A percentile compares a stretch with the other conserved stretches of the same genome.
phyloP scores from a whole-genome alignment of 2,888 invertebrate species.

The Apotomis turbidana region DNA sequence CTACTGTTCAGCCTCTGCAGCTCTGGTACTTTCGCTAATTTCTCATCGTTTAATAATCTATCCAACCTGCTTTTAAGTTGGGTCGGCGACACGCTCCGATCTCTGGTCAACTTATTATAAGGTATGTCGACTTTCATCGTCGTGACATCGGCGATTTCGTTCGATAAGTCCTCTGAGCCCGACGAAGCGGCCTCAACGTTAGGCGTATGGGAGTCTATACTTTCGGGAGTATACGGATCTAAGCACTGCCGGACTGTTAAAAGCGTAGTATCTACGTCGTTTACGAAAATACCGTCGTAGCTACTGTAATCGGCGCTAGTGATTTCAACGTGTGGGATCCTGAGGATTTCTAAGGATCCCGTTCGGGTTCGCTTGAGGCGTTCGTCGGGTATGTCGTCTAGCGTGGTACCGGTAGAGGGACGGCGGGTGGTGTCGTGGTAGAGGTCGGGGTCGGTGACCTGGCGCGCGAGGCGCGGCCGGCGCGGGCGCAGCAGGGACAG shows the following conservation, averaged over 20 bases:
- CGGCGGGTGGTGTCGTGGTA: conserved; percentile 41
- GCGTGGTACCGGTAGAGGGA: conserved; percentile 41
- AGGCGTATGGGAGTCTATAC: conserved; percentile 90
- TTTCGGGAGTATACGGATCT: conserved; percentile 93
- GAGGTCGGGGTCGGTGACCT: conserved; percentile 64
- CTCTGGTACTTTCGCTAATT: conserved; percentile 55
- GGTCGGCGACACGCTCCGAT: conserved; percentile 84
- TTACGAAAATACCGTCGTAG: conserved; percentile 76
- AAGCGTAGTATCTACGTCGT: conserved; percentile 80
- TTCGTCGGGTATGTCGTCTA: conserved; percentile 50
- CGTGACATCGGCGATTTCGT: conserved; percentile 62
- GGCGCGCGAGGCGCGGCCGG: conserved; percentile 52
- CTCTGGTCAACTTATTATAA: conserved; percentile 58
- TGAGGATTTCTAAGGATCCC: conserved; percentile 63
- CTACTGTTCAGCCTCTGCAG: conserved; percentile 69
- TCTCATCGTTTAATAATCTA: conserved; percentile 65
- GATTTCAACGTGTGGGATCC: conserved; percentile 78
- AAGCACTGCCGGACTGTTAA: conserved; percentile 71
- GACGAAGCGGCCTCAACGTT: conserved; percentile 72
- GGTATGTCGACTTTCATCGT: conserved; percentile 54
- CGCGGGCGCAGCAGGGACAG: conserved; percentile 48
- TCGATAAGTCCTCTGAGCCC: conserved; percentile 60
- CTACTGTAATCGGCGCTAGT: conserved; percentile 77
- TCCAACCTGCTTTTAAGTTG: conserved; percentile 86
- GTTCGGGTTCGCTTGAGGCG: conserved; percentile 61